A percentile compares a stretch with the other conserved stretches of the same genome.
Evolutionary conservation across 2,888 invertebrate species (phyloP).

Genomic region (Limnephilus auricula): DNA sequence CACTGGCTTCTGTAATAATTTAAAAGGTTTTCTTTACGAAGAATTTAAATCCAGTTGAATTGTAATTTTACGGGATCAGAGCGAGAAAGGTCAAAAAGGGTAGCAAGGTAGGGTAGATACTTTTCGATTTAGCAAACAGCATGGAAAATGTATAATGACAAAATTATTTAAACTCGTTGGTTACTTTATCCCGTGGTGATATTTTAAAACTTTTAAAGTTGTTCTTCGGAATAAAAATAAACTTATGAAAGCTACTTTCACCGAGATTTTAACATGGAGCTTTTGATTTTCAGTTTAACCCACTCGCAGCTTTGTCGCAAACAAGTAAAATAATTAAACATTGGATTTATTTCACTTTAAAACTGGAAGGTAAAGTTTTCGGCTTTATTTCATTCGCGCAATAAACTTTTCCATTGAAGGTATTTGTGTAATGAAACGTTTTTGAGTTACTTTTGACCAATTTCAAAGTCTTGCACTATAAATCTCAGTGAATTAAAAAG

Average conservation of each 20-base stretch:
- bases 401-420: constrained; percentile 22
- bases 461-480: neutral
- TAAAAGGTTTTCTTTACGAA: no score
- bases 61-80: no score
- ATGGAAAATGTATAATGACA: neutral
- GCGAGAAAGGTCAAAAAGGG: no score
- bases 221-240: neutral
- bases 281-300: neutral
- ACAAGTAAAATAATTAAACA: constrained; percentile 35
- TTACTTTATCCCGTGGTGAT: neutral
- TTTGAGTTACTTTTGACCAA: neutral
- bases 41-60: no score
- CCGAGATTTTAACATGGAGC: neutral
- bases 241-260: neutral
- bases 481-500: neutral
- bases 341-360: constrained; percentile 11
- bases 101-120: no score
- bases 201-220: neutral
- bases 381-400: constrained; percentile 17
- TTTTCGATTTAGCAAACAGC: no score
- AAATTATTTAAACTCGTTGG: neutral
- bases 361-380: constrained; percentile 19
- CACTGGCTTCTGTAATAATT: no score
- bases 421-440: neutral
- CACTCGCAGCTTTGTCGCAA: neutral